Conservation (phyloP, 2,888 invertebrate genomes). For the Cyclophora albipunctata region DNA sequence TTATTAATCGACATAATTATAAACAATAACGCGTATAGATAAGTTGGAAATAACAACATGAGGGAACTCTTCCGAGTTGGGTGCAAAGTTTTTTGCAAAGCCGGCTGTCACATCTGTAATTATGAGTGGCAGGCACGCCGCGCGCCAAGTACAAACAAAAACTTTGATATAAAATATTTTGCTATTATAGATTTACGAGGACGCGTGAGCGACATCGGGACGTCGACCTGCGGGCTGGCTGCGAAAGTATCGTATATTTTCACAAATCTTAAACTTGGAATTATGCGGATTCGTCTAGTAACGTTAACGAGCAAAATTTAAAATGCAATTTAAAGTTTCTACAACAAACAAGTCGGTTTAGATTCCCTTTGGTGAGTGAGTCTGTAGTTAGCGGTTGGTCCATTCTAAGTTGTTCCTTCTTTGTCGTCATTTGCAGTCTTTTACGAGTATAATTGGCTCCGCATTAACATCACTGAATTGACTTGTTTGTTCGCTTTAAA, state of each 20-base stretch:
- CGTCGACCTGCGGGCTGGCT: too few relatives aligned
- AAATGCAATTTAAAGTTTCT: conserved; percentile 70
- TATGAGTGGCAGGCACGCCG: too few relatives aligned
- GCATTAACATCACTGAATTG: conserved; percentile 14
- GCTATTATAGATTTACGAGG: not conserved
- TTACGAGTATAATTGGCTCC: conserved; percentile 45
- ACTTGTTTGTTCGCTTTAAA: not conserved
- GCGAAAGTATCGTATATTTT: too few relatives aligned
- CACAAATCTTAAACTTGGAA: too few relatives aligned
- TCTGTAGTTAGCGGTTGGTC: conserved; percentile 53
- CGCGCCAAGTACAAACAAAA: too few relatives aligned
- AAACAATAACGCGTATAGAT: too few relatives aligned
- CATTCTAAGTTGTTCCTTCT: conserved; percentile 45
- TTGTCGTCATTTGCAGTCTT: conserved; percentile 41
- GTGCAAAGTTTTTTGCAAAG: not conserved
- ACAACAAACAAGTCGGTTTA: conserved; percentile 56
- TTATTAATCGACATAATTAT: conserved; percentile 5
- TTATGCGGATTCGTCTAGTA: conserved; percentile 12
- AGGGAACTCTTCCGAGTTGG: conserved; percentile 6
- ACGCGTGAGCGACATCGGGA: too few relatives aligned
- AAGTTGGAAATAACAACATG: not conserved
- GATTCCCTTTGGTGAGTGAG: conserved; percentile 62
- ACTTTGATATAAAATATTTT: too few relatives aligned
- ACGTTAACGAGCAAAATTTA: conserved; percentile 64
- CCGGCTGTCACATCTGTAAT: not conserved